A percentile compares a stretch with the other conserved stretches of the same genome.
Evolutionary conservation across 2,888 invertebrate genomes (phyloP).

Genomic region (Dicyrtoma fusca): DNA sequence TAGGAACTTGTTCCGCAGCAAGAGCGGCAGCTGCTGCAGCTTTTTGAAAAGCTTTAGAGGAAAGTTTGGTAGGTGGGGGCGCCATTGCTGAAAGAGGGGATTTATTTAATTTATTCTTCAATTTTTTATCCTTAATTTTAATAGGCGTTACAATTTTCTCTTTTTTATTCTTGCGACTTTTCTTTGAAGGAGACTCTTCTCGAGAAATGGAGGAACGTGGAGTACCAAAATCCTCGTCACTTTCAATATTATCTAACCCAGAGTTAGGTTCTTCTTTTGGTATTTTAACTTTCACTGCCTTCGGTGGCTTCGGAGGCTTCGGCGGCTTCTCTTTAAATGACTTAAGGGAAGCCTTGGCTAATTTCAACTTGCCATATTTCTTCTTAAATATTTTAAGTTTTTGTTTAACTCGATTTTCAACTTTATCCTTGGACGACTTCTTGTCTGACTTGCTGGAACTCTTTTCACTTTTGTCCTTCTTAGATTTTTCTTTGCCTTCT

Average conservation of each 20-base stretch:
- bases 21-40: conserved; percentile 9
- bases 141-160: conserved; percentile 12
- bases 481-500: conserved; percentile 69
- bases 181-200: conserved; percentile 8
- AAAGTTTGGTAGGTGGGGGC: neutral
- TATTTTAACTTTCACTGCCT: conserved; percentile 1
- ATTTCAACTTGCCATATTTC: conserved; percentile 30
- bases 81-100: neutral
- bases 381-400: conserved; percentile 84
- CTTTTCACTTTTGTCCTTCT: conserved; percentile 63
- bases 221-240: conserved; percentile 49
- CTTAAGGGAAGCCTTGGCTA: conserved; percentile 22
- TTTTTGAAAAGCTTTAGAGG: conserved; percentile 4
- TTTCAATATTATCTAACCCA: conserved; percentile 46
- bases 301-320: conserved; percentile 22
- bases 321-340: conserved; percentile 30
- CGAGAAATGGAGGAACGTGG: neutral
- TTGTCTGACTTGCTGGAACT: conserved; percentile 51
- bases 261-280: neutral
- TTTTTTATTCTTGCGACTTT: conserved; percentile 15
- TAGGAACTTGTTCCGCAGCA: conserved; percentile 8
- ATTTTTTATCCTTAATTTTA: conserved; percentile 22
- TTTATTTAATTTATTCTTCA: neutral
- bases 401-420: conserved; percentile 70
- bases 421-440: conserved; percentile 12